phyloP scores from a whole-genome alignment of 2,113 vertebrate genomes.

The Callithrix jacchus region DNA sequence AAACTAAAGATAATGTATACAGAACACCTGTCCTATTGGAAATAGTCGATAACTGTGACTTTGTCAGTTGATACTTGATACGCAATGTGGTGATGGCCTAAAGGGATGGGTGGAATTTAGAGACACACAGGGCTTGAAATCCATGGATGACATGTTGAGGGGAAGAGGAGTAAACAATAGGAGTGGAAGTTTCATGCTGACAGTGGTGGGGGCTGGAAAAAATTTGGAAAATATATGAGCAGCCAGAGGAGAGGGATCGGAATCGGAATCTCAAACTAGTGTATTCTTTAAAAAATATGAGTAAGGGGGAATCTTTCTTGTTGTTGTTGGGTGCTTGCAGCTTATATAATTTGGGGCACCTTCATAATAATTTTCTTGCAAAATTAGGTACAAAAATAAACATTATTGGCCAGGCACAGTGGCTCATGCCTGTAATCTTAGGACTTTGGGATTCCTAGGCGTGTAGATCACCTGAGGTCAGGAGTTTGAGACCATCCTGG shows the following conservation, averaged over 20 bases:
- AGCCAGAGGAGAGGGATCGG: not conserved
- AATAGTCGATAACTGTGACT: not conserved
- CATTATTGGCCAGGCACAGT: no score
- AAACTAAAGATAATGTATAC: not conserved
- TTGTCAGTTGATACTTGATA: not conserved
- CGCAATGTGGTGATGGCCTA: no score
- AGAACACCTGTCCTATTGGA: not conserved
- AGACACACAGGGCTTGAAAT: not conserved
- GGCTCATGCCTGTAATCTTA: no score
- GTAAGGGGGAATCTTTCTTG: not conserved
- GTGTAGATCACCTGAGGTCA: no score
- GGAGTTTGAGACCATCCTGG: no score
- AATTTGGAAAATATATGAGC: not conserved
- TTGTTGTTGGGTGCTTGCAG: not conserved
- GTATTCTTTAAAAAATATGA: not conserved
- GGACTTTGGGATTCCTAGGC: no score
- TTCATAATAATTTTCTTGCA: not conserved
- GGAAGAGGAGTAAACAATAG: not conserved
- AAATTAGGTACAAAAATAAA: slow-evolving; percentile 13
- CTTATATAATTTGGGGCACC: not conserved
- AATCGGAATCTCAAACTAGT: not conserved
- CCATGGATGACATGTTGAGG: not conserved
- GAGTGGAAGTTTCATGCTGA: not conserved
- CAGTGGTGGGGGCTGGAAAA: not conserved
- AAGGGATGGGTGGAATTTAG: not conserved